Evolutionary conservation across 2,113 vertebrate genomes (phyloP), one percentile per base, ranked within the genome.

Genomic region (Microcebus murinus): DNA sequence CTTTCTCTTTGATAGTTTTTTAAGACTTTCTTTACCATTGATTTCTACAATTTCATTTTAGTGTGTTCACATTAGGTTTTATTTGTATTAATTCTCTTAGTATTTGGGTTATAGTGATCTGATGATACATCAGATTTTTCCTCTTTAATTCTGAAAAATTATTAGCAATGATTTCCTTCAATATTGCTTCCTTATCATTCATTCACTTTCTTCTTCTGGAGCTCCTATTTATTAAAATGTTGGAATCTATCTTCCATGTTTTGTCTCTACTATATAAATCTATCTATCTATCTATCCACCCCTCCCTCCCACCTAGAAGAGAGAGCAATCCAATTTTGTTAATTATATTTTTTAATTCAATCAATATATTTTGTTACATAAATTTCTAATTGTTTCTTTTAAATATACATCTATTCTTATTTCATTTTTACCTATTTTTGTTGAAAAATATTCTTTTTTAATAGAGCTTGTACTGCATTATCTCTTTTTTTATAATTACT

Each of bases 391-490:
- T 91, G 7, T 14, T 81, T 79, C 12, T 39, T 88, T 87, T 57
- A 55, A 88, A 82, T 83, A 83, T n/a, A 27, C 8, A 27, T 4
- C 6, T 55, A 61, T 59, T 89, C 21, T 95, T 68, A 3, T 73
- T 90, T 96, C 4, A 52, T 67, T 87, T 63, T 90, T 65, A 52
- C n/a, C 29, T 79, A n/a, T 29, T 84, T 88, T 84, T 87, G 13
- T 83, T 92, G n/a, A 90, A 63, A 42, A n/a, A 81, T 81, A 71
- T 93, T 70, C 27, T 59, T 76, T 90, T 92, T n/a, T 67, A 68
- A 57, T 82, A 20, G 31, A 21, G 12, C 3, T n/a, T 90, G n/a
- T 85, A 13, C 29, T 68, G 36, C 17, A 31, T 73, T 39, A 1
- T 74, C 50, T 84, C 17, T 65, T 25, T 80, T 73, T 34, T 86